phyloP scores from a whole-genome alignment of 2,888 invertebrate species.

The Paralinhomoeus sp. region DNA sequence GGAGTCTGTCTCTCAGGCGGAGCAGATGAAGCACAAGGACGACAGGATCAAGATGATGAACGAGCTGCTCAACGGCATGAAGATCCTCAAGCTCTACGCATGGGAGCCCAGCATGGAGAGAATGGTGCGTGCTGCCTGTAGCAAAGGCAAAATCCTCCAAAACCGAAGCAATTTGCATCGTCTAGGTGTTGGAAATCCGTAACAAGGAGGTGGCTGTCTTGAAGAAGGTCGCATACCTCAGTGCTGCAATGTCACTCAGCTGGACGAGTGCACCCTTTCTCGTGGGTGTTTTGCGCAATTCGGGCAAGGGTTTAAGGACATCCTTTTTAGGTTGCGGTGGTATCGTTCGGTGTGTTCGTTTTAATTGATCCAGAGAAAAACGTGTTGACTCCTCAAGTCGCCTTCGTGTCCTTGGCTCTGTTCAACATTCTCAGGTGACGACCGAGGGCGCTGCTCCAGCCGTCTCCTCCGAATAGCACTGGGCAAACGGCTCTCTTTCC shows the following conservation, averaged over 20 bases:
- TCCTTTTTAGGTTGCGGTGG: slow-evolving; percentile 41
- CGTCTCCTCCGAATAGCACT: too few relatives aligned
- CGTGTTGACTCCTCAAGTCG: slow-evolving; percentile 41
- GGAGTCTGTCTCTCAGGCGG: slow-evolving; percentile 30
- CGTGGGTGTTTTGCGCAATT: slow-evolving; percentile 6
- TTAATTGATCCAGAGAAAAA: slow-evolving; percentile 36
- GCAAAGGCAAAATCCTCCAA: too few relatives aligned
- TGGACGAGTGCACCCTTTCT: slow-evolving; percentile 29
- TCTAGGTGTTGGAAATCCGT: slow-evolving; percentile 25
- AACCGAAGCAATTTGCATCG: too few relatives aligned
- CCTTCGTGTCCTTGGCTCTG: background rate
- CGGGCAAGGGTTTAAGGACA: background rate
- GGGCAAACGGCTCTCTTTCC: too few relatives aligned
- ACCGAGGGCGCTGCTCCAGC: too few relatives aligned
- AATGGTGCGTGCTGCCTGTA: slow-evolving; percentile 6
- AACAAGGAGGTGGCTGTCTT: slow-evolving; percentile 26
- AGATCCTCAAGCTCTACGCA: slow-evolving; percentile 35
- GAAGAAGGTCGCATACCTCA: slow-evolving; percentile 20
- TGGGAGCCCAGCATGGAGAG: slow-evolving; percentile 29
- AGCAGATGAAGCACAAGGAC: slow-evolving; percentile 75
- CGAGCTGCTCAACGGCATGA: slow-evolving; percentile 68
- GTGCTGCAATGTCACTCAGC: slow-evolving; percentile 22
- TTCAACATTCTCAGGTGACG: slow-evolving; percentile 90
- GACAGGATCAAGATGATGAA: slow-evolving; percentile 73
- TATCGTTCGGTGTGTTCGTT: slow-evolving; percentile 61